phyloP scores from a whole-genome alignment of 2,888 invertebrate genomes.

The Netelia melanura region DNA sequence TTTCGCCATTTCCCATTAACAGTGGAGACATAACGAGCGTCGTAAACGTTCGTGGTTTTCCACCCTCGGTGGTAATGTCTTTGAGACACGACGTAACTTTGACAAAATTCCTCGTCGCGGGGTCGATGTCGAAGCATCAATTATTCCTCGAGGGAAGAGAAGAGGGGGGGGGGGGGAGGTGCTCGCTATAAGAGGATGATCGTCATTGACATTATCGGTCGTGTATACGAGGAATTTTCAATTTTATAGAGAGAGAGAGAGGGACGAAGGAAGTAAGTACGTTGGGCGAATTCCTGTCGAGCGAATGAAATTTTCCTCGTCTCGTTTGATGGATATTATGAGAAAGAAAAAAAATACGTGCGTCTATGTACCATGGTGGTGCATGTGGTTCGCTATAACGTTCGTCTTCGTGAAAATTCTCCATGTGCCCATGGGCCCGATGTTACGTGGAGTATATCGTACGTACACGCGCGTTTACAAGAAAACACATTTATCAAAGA shows the following conservation, averaged over 20 bases:
- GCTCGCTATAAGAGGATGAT: background rate
- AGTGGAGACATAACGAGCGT: too few relatives aligned
- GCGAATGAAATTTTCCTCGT: constrained; percentile 5
- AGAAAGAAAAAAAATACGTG: background rate
- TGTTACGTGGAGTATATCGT: too few relatives aligned
- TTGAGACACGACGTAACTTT: too few relatives aligned
- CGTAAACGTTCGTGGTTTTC: too few relatives aligned
- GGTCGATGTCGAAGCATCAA: background rate
- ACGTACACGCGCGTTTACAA: constrained; percentile 20
- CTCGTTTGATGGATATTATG: constrained; percentile 14
- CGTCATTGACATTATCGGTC: constrained; percentile 18
- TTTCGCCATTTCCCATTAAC: too few relatives aligned
- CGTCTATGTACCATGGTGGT: background rate
- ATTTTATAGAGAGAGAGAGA: constrained; percentile 28
- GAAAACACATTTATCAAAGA: constrained; percentile 63
- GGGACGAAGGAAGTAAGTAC: background rate
- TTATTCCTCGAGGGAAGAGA: background rate
- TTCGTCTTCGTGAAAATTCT: background rate
- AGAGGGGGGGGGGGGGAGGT: background rate
- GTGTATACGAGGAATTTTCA: constrained; percentile 45
- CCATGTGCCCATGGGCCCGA: background rate
- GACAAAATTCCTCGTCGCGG: too few relatives aligned
- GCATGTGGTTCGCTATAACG: constrained; percentile 3
- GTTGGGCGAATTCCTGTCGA: constrained; percentile 13
- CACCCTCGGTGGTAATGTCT: too few relatives aligned